These are phyloP conservation scores for Myiozetetes cayanensis DNA, from an alignment of 2,113 vertebrate species.

Conservation along the genomic window DNA sequence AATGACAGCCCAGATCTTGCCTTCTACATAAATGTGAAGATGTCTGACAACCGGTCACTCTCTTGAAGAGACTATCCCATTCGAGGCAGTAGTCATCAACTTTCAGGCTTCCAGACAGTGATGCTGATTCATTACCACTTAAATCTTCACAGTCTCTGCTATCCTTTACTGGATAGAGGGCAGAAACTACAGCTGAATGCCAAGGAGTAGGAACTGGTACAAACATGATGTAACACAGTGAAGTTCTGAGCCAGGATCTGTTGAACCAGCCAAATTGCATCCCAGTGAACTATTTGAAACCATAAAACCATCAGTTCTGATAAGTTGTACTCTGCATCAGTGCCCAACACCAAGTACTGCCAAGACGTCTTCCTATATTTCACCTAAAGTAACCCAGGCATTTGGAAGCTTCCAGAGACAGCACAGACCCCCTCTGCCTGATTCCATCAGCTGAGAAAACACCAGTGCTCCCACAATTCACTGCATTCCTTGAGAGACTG, in stretches of 20 bases:
- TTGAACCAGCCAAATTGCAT: conserved; percentile 16
- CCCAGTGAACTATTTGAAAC: not conserved
- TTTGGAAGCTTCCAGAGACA: not conserved
- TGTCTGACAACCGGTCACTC: not conserved
- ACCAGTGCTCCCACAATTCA: not conserved
- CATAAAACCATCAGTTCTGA: not conserved
- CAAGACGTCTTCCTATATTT: not conserved
- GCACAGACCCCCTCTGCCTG: not conserved
- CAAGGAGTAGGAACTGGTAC: not conserved
- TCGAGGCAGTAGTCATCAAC: not conserved
- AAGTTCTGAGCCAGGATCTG: not conserved
- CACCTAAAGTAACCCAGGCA: not conserved
- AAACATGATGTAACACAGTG: not conserved
- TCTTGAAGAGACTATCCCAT: not conserved
- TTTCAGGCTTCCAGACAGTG: not conserved
- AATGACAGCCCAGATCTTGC: not conserved
- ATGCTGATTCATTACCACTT: not conserved
- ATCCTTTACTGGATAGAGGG: not conserved
- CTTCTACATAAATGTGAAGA: not conserved
- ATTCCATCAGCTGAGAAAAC: not conserved
- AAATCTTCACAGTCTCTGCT: not conserved
- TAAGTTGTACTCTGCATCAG: not conserved
- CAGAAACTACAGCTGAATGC: not conserved
- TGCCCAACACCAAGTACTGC: not conserved
- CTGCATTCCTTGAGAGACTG: not conserved